Percentiles rank a stretch among this genome's conserved stretches.
Evolutionary conservation across 2,888 invertebrate species (phyloP).

Genomic region (Napeogenes sylphis): DNA sequence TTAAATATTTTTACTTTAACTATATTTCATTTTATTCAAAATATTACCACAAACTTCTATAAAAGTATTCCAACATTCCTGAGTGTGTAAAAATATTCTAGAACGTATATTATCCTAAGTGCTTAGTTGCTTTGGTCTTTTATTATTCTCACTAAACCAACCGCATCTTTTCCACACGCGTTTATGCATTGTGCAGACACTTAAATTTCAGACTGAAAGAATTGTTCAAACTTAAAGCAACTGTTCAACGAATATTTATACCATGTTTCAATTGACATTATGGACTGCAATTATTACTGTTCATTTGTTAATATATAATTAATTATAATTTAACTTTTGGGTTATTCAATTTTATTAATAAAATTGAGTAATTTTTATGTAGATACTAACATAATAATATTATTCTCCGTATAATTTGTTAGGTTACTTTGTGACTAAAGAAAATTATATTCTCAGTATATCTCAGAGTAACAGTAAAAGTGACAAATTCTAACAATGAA

Average conservation of each 20-base stretch:
- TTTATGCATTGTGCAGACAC: neutral
- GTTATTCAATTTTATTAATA: neutral
- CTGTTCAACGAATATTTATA: neutral
- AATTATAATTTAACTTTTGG: neutral
- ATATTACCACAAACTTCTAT: too few species aligned
- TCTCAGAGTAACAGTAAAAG: neutral
- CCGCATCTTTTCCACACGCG: neutral
- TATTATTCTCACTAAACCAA: conserved; percentile 5
- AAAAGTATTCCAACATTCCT: neutral
- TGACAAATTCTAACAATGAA: conserved; percentile 4
- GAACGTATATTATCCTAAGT: conserved; percentile 3
- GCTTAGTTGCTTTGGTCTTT: conserved; percentile 4
- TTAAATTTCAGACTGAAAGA: neutral
- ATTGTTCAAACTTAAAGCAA: too few species aligned
- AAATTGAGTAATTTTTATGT: neutral
- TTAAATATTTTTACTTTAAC: too few species aligned
- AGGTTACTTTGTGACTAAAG: conserved; percentile 1
- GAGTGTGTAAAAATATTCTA: neutral
- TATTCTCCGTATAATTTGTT: too few species aligned
- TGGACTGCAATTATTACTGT: neutral
- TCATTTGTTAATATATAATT: neutral
- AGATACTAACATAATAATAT: neutral
- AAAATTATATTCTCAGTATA: conserved; percentile 1
- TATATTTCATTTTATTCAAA: too few species aligned
- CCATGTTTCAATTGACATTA: too few species aligned